Percentiles rank a stretch among this genome's conserved stretches.
Evolutionary conservation across 1,140 invertebrate genomes (phyloP).

Genomic region (Caenorhabditis remanei): DNA sequence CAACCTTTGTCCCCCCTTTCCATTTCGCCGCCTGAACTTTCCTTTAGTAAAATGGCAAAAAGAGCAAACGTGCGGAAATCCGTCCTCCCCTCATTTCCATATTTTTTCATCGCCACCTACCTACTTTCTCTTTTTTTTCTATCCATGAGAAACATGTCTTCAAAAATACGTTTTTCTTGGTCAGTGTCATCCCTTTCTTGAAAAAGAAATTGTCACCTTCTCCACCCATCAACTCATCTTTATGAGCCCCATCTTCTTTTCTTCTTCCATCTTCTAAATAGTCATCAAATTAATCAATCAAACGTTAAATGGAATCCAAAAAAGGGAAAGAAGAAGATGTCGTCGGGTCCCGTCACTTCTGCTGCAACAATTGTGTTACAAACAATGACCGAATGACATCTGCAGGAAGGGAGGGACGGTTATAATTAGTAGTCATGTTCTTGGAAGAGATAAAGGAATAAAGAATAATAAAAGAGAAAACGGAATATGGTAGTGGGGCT

Average conservation of each 20-base stretch:
- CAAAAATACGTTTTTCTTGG: not conserved
- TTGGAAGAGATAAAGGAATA: not conserved
- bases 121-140: constrained; percentile 6
- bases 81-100: not conserved
- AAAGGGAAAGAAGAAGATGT: constrained; percentile 9
- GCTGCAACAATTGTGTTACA: constrained; percentile 29
- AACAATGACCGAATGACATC: constrained; percentile 19
- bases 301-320: not conserved
- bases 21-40: too few relatives aligned
- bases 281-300: constrained; percentile 51
- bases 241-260: constrained; percentile 8
- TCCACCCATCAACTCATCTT: constrained; percentile 43
- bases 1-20: too few relatives aligned
- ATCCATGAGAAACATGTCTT: too few relatives aligned
- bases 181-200: not conserved
- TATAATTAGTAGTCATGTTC: constrained; percentile 28
- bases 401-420: not conserved
- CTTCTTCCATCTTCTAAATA: constrained; percentile 12
- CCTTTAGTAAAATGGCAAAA: not conserved
- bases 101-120: not conserved
- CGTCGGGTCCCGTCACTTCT: constrained; percentile 27
- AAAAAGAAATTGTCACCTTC: constrained; percentile 36
- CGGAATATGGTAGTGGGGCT: not conserved
- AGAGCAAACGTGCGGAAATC: constrained; percentile 4
- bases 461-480: not conserved